Conservation (phyloP, 2,797 vertebrate species). For the Chaenodraco wilsoni region DNA sequence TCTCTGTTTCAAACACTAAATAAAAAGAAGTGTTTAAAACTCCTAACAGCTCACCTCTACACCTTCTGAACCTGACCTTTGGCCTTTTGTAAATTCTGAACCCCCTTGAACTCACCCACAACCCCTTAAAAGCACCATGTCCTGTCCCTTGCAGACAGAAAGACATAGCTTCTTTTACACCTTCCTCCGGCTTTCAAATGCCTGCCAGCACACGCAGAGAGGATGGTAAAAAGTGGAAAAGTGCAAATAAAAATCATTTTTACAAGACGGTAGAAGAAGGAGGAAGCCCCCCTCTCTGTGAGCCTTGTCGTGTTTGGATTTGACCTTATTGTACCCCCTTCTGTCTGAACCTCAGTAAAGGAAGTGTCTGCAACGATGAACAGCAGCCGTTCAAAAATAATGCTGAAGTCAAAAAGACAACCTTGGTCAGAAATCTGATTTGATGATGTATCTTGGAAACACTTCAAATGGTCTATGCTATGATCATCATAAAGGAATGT, state of each 20-base stretch:
- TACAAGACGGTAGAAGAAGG: conserved; percentile 72
- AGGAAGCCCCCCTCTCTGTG: conserved; percentile 48
- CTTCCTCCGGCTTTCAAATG: conserved; percentile 64
- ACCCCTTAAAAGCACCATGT: conserved; percentile 47
- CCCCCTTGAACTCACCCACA: conserved; percentile 62
- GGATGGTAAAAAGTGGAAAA: conserved; percentile 75
- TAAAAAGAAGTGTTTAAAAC: conserved; percentile 85
- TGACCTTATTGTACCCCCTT: conserved; percentile 47
- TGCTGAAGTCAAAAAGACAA: conserved; percentile 2
- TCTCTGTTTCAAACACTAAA: conserved; percentile 88
- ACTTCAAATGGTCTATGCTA: not conserved
- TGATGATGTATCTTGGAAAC: not conserved
- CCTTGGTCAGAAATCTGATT: not conserved
- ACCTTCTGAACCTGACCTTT: conserved; percentile 84
- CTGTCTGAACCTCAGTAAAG: conserved; percentile 12
- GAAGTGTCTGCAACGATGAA: conserved; percentile 24
- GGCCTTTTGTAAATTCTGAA: conserved; percentile 76
- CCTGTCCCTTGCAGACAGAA: conserved; percentile 56
- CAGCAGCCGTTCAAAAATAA: conserved; percentile 17
- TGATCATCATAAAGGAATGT: conserved; percentile 27
- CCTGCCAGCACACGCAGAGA: conserved; percentile 59
- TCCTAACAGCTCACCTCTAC: conserved; percentile 83
- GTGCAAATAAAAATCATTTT: conserved; percentile 82
- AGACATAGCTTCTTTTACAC: conserved; percentile 61
- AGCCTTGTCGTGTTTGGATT: conserved; percentile 55